phyloP scores from a whole-genome alignment of 2,888 invertebrate genomes.

The Ischnus inquisitorius region DNA sequence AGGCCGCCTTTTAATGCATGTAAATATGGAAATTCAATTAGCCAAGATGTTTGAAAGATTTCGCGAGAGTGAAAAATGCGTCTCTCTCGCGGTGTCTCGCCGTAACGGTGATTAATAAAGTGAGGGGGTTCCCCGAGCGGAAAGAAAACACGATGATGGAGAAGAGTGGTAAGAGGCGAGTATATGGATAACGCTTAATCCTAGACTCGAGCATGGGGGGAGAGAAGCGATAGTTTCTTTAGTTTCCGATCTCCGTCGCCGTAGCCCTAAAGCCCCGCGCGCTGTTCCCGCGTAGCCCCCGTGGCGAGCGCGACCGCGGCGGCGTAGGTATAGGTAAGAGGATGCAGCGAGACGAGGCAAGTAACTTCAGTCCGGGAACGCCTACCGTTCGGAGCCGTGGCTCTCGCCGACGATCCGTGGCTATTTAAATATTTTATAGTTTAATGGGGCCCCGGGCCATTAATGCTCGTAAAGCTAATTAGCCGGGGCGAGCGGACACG shows the following conservation, averaged over 20 bases:
- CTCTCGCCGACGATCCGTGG: slow-evolving; percentile 72
- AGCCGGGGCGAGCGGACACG: slow-evolving; percentile 73
- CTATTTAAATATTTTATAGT: slow-evolving; percentile 81
- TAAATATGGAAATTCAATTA: slow-evolving; percentile 70
- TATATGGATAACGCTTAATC: slow-evolving; percentile 56
- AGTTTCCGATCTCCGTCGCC: slow-evolving; percentile 30
- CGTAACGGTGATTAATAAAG: slow-evolving; percentile 65
- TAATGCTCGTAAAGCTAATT: slow-evolving; percentile 80
- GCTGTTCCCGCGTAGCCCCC: slow-evolving; percentile 30
- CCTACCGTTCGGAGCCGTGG: slow-evolving; percentile 41
- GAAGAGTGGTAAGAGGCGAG: slow-evolving; percentile 19
- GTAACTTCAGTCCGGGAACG: slow-evolving; percentile 73
- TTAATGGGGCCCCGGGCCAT: slow-evolving; percentile 78
- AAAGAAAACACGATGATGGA: slow-evolving; percentile 43
- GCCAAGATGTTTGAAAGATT: slow-evolving; percentile 60
- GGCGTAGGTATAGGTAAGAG: slow-evolving; percentile 30
- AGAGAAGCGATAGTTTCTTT: slow-evolving; percentile 51
- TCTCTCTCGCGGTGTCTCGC: slow-evolving; percentile 15
- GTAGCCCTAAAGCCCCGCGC: slow-evolving; percentile 32
- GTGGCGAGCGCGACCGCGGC: slow-evolving; percentile 9
- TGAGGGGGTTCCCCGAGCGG: slow-evolving; percentile 36
- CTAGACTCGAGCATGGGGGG: slow-evolving; percentile 43
- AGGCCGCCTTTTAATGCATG: slow-evolving; percentile 54
- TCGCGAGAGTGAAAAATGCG: slow-evolving; percentile 57
- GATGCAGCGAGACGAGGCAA: slow-evolving; percentile 59